Percentiles rank a stretch among this genome's conserved stretches.
phyloP scores from a whole-genome alignment of 2,888 invertebrate genomes.

The Craniophora ligustri region DNA sequence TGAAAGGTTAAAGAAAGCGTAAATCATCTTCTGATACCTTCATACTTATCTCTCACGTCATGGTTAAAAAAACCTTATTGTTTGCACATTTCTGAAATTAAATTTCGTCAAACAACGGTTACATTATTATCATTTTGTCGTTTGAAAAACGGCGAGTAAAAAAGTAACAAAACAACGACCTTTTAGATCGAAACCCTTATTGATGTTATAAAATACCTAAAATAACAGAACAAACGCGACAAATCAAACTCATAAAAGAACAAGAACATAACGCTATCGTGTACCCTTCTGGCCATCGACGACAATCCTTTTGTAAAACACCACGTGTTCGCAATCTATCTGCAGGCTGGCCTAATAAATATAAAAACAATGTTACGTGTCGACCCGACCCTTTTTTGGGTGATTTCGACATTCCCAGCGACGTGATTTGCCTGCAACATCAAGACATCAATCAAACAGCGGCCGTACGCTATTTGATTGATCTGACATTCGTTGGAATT shows the following conservation, averaged over 20 bases:
- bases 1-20: too few relatives aligned
- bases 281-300: constrained; percentile 11
- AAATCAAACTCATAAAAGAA: constrained; percentile 27
- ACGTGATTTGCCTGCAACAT: constrained; percentile 26
- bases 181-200: neutral
- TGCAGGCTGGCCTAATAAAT: constrained; percentile 29
- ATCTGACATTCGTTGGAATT: constrained; percentile 27
- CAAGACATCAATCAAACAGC: too few relatives aligned
- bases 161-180: accelerated
- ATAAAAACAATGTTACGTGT: constrained; percentile 37
- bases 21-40: too few relatives aligned
- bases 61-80: too few relatives aligned
- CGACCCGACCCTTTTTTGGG: constrained; percentile 22
- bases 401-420: constrained; percentile 26
- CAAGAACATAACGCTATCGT: constrained; percentile 7
- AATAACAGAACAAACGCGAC: neutral
- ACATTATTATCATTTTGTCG: too few relatives aligned
- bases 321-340: constrained; percentile 28
- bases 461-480: constrained; percentile 19
- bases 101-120: too few relatives aligned
- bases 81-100: too few relatives aligned
- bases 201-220: constrained; percentile 1
- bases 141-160: too few relatives aligned
- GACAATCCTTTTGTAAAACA: constrained; percentile 5
- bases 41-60: too few relatives aligned